These are phyloP conservation scores for Tyrannus savana DNA, from an alignment of 2,113 vertebrate species.

Conservation along the genomic window DNA sequence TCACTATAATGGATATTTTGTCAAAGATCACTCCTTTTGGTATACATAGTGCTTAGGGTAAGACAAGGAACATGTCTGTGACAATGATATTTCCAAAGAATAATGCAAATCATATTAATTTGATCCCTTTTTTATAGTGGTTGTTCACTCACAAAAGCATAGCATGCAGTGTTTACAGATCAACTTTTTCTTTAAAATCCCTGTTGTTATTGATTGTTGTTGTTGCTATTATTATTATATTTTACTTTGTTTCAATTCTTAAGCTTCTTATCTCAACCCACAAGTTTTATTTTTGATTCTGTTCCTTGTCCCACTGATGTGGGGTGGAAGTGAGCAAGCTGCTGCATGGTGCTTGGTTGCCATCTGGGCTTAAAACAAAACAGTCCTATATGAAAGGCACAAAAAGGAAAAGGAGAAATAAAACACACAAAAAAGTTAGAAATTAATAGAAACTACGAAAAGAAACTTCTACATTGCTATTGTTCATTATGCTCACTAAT, in stretches of 20 bases:
- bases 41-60: neutral
- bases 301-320: neutral
- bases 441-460: neutral
- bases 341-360: neutral
- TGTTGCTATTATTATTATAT: neutral
- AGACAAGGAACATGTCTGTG: neutral
- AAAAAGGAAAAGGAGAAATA: neutral
- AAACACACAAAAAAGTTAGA: neutral
- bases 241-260: neutral
- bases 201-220: neutral
- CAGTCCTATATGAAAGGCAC: neutral
- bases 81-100: neutral
- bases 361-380: neutral
- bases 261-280: neutral
- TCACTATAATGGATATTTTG: neutral
- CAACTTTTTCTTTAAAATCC: neutral
- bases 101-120: neutral
- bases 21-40: neutral
- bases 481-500: neutral
- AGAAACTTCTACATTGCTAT: neutral
- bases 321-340: neutral
- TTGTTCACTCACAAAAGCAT: neutral
- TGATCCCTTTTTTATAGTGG: neutral
- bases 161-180: neutral
- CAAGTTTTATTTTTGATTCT: neutral